These are phyloP conservation scores for Thymelicus lineola DNA, from an alignment of 2,888 invertebrate species.

Conservation along the genomic window DNA sequence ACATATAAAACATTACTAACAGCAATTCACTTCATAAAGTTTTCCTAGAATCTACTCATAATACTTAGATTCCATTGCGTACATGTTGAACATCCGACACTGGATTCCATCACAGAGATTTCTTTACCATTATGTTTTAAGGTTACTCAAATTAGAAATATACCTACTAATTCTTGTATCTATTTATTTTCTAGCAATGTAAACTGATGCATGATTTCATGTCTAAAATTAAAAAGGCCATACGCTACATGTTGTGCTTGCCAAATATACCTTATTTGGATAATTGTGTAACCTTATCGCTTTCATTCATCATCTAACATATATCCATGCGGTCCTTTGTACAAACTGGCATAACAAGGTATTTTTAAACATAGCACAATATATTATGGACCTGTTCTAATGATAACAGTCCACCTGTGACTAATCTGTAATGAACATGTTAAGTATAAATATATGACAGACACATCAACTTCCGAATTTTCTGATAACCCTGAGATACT, in stretches of 20 bases:
- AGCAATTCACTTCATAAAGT: slow-evolving; percentile 75
- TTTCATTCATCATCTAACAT: slow-evolving; percentile 81
- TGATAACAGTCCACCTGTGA: slow-evolving; percentile 57
- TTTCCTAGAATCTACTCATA: slow-evolving; percentile 77
- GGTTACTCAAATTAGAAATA: slow-evolving; percentile 76
- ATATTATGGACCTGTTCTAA: slow-evolving; percentile 51
- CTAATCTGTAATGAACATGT: neutral
- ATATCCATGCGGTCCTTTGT: slow-evolving; percentile 74
- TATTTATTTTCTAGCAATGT: slow-evolving; percentile 68
- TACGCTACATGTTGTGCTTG: slow-evolving; percentile 67
- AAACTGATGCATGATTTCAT: slow-evolving; percentile 74
- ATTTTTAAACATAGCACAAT: slow-evolving; percentile 72
- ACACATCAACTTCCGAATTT: no score
- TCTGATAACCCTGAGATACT: no score
- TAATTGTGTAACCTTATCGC: slow-evolving; percentile 61
- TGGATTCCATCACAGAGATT: slow-evolving; percentile 82
- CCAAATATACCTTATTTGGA: slow-evolving; percentile 71
- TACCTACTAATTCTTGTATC: slow-evolving; percentile 57
- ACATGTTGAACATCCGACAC: slow-evolving; percentile 73
- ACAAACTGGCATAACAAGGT: slow-evolving; percentile 74
- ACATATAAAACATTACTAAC: slow-evolving; percentile 80
- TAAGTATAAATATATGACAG: no score
- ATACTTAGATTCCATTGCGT: slow-evolving; percentile 79
- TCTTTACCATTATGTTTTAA: slow-evolving; percentile 68
- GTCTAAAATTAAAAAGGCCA: slow-evolving; percentile 70